Evolutionary conservation across 1,140 invertebrate genomes (phyloP).

Genomic region (Brachionus calyciflorus): DNA sequence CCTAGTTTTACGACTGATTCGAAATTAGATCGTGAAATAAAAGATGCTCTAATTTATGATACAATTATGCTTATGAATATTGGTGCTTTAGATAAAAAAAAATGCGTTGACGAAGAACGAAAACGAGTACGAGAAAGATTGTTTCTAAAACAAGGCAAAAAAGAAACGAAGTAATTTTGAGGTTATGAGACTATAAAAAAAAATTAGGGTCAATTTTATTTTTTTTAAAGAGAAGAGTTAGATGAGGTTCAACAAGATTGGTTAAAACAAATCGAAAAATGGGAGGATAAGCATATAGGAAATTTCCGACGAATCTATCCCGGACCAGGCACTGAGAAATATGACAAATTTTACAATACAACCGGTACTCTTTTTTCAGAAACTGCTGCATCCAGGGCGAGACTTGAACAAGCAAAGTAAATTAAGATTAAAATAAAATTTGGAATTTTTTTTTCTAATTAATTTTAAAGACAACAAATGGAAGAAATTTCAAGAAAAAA

Average conservation of each 20-base stretch:
- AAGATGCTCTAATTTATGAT: constrained; percentile 75
- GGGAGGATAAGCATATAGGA: constrained; percentile 74
- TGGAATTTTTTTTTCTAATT: background rate
- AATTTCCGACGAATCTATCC: constrained; percentile 69
- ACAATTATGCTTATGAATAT: constrained; percentile 79
- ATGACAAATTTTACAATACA: constrained; percentile 72
- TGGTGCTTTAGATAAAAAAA: constrained; percentile 72
- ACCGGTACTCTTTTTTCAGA: constrained; percentile 72
- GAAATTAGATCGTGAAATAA: constrained; percentile 76
- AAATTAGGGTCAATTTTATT: background rate
- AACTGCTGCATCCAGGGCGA: constrained; percentile 72
- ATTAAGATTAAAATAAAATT: background rate
- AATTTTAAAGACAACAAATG: constrained; percentile 39
- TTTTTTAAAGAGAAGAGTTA: constrained; percentile 56
- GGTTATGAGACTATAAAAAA: background rate
- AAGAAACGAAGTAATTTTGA: constrained; percentile 56
- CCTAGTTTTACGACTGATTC: constrained; percentile 85
- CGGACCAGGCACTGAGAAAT: constrained; percentile 62
- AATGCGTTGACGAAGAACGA: constrained; percentile 66
- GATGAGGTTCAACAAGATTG: constrained; percentile 56
- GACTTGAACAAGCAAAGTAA: constrained; percentile 65
- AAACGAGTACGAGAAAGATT: constrained; percentile 60
- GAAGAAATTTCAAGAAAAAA: constrained; percentile 46
- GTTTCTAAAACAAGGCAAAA: constrained; percentile 55
- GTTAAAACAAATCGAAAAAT: constrained; percentile 67